Conservation (phyloP, 1,140 invertebrate species). For the Hyles vespertilio region DNA sequence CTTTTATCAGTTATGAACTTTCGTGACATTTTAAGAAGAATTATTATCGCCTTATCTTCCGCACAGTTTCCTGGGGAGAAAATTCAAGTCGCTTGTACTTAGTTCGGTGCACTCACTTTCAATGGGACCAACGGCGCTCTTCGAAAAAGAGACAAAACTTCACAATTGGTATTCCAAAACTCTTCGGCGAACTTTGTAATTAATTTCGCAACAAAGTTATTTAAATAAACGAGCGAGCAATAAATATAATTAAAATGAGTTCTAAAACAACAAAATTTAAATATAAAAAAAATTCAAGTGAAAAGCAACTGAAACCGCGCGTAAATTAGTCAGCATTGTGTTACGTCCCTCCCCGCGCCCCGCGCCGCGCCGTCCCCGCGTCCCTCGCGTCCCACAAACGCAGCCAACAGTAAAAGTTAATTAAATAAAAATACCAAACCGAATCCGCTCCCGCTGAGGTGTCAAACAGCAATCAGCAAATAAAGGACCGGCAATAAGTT, state of each 20-base stretch:
- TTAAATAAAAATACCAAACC: slow-evolving; percentile 68
- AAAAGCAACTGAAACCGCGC: slow-evolving; percentile 41
- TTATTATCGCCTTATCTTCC: slow-evolving; percentile 68
- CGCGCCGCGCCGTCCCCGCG: slow-evolving; percentile 20
- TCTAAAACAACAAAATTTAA: slow-evolving; percentile 25
- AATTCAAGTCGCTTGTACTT: slow-evolving; percentile 49
- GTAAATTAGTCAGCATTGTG: slow-evolving; percentile 64
- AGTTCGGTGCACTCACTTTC: slow-evolving; percentile 54
- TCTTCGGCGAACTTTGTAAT: slow-evolving; percentile 6
- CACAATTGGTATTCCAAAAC: slow-evolving; percentile 12
- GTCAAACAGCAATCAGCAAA: slow-evolving; percentile 69
- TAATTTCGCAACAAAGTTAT: slow-evolving; percentile 16
- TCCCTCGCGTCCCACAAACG: slow-evolving; percentile 33
- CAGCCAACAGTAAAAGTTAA: slow-evolving; percentile 55
- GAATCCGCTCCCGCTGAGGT: slow-evolving; percentile 51
- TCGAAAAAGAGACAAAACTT: slow-evolving; percentile 13
- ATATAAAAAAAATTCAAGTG: slow-evolving; percentile 27
- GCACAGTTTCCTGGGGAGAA: slow-evolving; percentile 41
- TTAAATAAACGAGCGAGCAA: slow-evolving; percentile 20
- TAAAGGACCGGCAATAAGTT: slow-evolving; percentile 71
- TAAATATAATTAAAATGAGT: slow-evolving; percentile 27
- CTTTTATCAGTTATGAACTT: slow-evolving; percentile 74
- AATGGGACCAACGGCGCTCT: slow-evolving; percentile 34
- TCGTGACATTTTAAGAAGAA: slow-evolving; percentile 67
- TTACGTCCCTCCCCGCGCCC: slow-evolving; percentile 25